Evolutionary conservation across 2,888 invertebrate species (phyloP).

Genomic region (Ochlodes sylvanus): DNA sequence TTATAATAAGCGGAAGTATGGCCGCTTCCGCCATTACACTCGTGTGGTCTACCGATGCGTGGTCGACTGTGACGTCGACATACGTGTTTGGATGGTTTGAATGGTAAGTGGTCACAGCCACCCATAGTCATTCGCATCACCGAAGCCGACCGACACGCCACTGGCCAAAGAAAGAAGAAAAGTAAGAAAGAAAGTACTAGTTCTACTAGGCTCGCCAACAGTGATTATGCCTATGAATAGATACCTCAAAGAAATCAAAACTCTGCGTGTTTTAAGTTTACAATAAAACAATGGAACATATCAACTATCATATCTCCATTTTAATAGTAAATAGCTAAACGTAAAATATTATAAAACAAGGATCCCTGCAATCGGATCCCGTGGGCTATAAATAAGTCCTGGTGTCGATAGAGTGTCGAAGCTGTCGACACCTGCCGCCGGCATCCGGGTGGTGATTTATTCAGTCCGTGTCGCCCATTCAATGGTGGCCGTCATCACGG

Average conservation of each 20-base stretch:
- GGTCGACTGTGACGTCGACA: not conserved
- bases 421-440: constrained; percentile 18
- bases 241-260: too few relatives aligned
- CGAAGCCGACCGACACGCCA: too few relatives aligned
- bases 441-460: constrained; percentile 27
- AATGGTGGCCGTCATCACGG: constrained; percentile 6
- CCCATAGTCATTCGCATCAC: too few relatives aligned
- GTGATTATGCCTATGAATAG: too few relatives aligned
- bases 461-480: constrained; percentile 19
- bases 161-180: not conserved
- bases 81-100: not conserved
- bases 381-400: constrained; percentile 1
- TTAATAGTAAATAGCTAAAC: too few relatives aligned
- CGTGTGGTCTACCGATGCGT: constrained; percentile 39
- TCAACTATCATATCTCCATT: too few relatives aligned
- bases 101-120: too few relatives aligned
- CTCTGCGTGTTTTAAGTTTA: too few relatives aligned
- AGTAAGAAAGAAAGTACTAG: too few relatives aligned
- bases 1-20: constrained; percentile 43
- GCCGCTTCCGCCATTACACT: constrained; percentile 39
- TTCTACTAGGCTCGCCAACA: too few relatives aligned
- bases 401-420: constrained; percentile 1
- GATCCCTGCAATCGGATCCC: not conserved
- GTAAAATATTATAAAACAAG: too few relatives aligned
- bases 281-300: too few relatives aligned